phyloP scores from a whole-genome alignment of 2,888 invertebrate genomes.

The Plebejus anna region DNA sequence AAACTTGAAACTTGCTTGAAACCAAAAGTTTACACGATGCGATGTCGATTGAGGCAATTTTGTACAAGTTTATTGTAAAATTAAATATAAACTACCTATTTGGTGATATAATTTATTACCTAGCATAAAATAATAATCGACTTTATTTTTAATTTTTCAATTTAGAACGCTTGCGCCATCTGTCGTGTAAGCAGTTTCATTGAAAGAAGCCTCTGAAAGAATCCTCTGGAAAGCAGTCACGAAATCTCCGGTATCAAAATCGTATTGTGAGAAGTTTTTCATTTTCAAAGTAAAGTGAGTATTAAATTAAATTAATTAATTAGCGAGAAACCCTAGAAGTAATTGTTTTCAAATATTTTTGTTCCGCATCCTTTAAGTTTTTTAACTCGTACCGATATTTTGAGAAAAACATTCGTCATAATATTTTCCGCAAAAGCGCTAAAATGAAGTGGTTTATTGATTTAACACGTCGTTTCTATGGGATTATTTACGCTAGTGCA shows the following conservation, averaged over 20 bases:
- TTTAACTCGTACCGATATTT: conserved; percentile 26
- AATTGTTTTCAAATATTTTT: conserved; percentile 38
- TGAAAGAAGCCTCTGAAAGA: conserved; percentile 80
- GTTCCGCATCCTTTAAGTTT: not conserved
- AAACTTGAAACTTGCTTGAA: too few relatives aligned
- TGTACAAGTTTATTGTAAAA: not conserved
- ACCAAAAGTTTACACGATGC: too few relatives aligned
- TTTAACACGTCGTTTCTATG: conserved; percentile 67
- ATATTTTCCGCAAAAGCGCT: conserved; percentile 50
- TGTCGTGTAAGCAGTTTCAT: conserved; percentile 56
- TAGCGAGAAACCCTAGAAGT: conserved; percentile 34
- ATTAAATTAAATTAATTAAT: conserved; percentile 44
- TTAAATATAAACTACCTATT: not conserved
- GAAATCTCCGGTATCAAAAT: conserved; percentile 78
- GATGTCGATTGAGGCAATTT: too few relatives aligned
- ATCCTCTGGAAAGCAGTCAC: conserved; percentile 78
- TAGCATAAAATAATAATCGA: too few relatives aligned
- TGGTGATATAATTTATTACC: not conserved
- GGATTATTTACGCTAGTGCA: conserved; percentile 47
- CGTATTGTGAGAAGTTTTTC: conserved; percentile 77
- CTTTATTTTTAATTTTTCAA: conserved; percentile 48
- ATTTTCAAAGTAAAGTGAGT: conserved; percentile 73
- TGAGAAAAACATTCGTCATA: conserved; percentile 46
- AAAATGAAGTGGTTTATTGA: conserved; percentile 64
- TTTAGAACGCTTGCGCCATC: conserved; percentile 66